phyloP scores from a whole-genome alignment of 1,140 invertebrate species.

The Drosophila yakuba region DNA sequence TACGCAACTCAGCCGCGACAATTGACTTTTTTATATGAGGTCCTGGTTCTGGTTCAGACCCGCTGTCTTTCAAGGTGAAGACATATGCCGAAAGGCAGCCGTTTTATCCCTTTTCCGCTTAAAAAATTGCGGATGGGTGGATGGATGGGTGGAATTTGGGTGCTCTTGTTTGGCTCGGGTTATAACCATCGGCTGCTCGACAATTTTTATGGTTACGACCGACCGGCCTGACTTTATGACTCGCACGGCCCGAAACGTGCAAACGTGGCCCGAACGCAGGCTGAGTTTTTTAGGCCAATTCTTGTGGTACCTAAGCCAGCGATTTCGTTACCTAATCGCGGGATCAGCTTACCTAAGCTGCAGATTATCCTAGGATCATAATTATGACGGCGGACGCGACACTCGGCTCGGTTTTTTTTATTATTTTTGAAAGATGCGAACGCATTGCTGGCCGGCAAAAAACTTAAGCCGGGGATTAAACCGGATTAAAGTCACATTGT shows the following conservation, averaged over 20 bases:
- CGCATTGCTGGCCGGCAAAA: slow-evolving; percentile 54
- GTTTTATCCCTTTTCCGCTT: slow-evolving; percentile 72
- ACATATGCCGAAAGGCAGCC: slow-evolving; percentile 46
- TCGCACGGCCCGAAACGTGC: slow-evolving; percentile 18
- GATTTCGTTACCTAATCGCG: slow-evolving; percentile 79
- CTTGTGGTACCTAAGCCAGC: slow-evolving; percentile 77
- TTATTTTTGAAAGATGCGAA: slow-evolving; percentile 16
- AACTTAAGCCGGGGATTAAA: slow-evolving; percentile 82
- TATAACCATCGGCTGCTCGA: slow-evolving; percentile 64
- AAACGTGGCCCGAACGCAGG: slow-evolving; percentile 2
- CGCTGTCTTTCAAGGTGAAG: slow-evolving; percentile 2
- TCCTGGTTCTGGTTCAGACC: slow-evolving; percentile 17
- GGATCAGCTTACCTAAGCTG: slow-evolving; percentile 80
- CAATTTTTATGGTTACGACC: slow-evolving; percentile 65
- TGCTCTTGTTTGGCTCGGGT: slow-evolving; percentile 63
- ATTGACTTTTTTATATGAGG: slow-evolving; percentile 72
- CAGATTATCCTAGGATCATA: slow-evolving; percentile 83
- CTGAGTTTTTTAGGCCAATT: slow-evolving; percentile 72
- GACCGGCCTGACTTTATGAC: slow-evolving; percentile 60
- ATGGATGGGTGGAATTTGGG: slow-evolving; percentile 3
- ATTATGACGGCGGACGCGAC: slow-evolving; percentile 76
- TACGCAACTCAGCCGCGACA: slow-evolving; percentile 59
- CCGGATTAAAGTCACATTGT: slow-evolving; percentile 81
- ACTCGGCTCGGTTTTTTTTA: slow-evolving; percentile 58
- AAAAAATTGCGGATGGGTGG: slow-evolving; percentile 59